phyloP scores from a whole-genome alignment of 2,113 vertebrate species.

The Bungarus multicinctus region DNA sequence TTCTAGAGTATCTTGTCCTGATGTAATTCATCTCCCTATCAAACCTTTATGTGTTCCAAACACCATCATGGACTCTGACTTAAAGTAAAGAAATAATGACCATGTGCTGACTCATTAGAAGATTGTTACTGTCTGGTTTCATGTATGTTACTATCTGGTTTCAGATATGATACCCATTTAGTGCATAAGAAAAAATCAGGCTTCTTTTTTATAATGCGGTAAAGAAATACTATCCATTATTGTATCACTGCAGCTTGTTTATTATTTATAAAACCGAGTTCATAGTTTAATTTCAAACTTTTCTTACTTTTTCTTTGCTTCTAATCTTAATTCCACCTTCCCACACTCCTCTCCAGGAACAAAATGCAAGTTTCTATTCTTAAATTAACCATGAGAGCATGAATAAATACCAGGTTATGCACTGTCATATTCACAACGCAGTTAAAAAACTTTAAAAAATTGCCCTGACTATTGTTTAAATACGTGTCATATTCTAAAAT shows the following conservation, averaged over 20 bases:
- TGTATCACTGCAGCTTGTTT: background rate
- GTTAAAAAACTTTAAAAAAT: background rate
- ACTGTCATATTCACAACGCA: background rate
- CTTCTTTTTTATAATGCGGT: background rate
- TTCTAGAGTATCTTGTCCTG: background rate
- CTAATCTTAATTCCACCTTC: background rate
- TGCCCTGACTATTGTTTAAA: background rate
- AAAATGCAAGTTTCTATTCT: background rate
- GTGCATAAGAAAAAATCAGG: background rate
- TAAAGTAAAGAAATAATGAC: background rate
- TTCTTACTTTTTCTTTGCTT: background rate
- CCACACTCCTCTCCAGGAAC: background rate
- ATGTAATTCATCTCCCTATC: background rate
- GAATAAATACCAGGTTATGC: background rate
- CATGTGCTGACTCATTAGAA: background rate
- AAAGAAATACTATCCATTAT: background rate
- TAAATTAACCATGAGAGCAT: background rate
- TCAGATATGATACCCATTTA: background rate
- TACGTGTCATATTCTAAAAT: background rate
- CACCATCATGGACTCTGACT: background rate
- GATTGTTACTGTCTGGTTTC: background rate
- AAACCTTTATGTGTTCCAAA: background rate
- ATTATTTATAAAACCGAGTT: background rate
- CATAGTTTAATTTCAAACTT: background rate
- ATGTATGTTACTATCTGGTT: background rate